These are phyloP conservation scores for Dermochelys coriacea DNA, from an alignment of 2,797 vertebrate species.

Conservation along the genomic window DNA sequence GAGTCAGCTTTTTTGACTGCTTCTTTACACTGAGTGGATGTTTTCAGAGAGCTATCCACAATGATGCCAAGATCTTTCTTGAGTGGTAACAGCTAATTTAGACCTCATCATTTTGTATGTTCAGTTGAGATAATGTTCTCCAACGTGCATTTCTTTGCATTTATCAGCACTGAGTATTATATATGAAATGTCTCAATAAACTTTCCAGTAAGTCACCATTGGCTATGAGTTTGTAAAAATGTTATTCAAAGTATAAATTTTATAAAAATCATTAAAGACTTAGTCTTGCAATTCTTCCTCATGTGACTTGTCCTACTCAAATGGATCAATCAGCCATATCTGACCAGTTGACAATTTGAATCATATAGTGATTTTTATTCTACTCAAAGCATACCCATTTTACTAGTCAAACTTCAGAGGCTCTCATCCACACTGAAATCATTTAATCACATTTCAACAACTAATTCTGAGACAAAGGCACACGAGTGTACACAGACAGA, in stretches of 20 bases:
- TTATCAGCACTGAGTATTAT: not conserved
- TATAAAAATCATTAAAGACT: not conserved
- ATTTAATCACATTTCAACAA: not conserved
- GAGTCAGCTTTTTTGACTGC: not conserved
- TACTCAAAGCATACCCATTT: fast-evolving
- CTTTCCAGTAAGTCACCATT: fast-evolving
- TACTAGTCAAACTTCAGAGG: not conserved
- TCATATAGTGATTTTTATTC: not conserved
- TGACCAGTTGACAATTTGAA: not conserved
- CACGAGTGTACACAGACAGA: not conserved
- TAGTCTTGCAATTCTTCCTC: not conserved
- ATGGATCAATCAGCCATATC: not conserved
- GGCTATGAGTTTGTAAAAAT: not conserved
- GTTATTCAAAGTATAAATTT: not conserved
- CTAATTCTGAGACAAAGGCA: not conserved
- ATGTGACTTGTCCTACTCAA: not conserved
- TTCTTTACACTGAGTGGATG: not conserved
- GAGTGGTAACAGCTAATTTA: not conserved
- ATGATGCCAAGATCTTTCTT: not conserved
- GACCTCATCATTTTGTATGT: not conserved
- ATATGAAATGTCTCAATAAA: not conserved
- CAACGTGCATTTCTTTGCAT: not conserved
- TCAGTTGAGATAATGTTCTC: not conserved
- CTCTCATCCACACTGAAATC: not conserved
- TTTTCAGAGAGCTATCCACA: not conserved